Evolutionary conservation across 2,797 vertebrate species (phyloP), one percentile per base, ranked within the genome.

Genomic region (Sebastes nivosus): DNA sequence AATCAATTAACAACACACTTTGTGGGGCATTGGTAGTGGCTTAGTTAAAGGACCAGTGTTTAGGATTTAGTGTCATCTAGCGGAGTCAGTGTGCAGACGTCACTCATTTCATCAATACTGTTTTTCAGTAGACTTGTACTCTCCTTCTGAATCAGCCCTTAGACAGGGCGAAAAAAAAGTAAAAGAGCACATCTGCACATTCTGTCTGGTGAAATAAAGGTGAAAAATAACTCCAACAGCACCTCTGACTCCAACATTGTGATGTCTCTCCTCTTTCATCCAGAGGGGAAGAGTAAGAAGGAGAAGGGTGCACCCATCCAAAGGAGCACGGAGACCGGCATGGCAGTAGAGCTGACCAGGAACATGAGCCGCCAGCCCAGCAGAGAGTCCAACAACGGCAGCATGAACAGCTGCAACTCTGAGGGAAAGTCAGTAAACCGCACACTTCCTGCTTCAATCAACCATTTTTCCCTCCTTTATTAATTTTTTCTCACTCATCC

Each of bases 351-450:
- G 92, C 88, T 95, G 81, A 97, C 97, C 91, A 94, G 98, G 82
- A 99, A 96, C 90, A 98, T 99, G 97, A 97, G 97, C 46, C 96
- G 98, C 8, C 98, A 99, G 84, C 97, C 98, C 8, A 99, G 98
- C 92, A 95, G 97, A 29, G 98, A 99, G 92, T 99, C 98, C 84
- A 99, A 97, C 42, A 98, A 99, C 0, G 97, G 98, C 93, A 99
- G 97, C 95, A 98, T 98, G 94, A 98, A 98, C 93, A 99, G 98
- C 92, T 99, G 96, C 30, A 99, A 96, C 95, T 99, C 98, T 0
- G 98, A 99, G 96, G 98, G 98, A 82, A 99, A 99, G 98, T 99
- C 88, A 97, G 98, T 96, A 77, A 85, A 80, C 20, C 69, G 3
- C 36, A 50, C 8, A 29, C 27, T 58, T 57, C 54, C 54, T 83